Evolutionary conservation across 53 echinoderm and acorn worm genomes (phyloP), one percentile per base, ranked within the genome.

Genomic region (Zoroaster sp.): DNA sequence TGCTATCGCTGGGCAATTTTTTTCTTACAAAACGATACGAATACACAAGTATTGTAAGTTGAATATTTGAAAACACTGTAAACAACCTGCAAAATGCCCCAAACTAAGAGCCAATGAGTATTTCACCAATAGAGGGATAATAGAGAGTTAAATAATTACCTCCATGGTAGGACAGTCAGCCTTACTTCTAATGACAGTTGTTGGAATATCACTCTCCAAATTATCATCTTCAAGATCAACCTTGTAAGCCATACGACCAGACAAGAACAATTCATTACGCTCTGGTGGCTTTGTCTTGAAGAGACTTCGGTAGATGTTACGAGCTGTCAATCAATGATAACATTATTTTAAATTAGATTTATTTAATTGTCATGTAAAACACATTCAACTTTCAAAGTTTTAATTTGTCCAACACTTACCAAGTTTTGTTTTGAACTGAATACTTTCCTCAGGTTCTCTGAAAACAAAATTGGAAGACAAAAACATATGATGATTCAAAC

Each of bases 151-250:
- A 21, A 23, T 35, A 55, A 73, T 83, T 78, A 99, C 99, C 92
- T 99, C 96, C 69, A 99, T 80, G 39, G 95, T 99, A 32, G 99
- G 99, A 39, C 95, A 99, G 75, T 99, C 99, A 23, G 99, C 99
- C 73, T 98, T 99, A 55, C 99, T 99, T 42, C 99, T 87, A 54
- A 99, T 99, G 38, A 94, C 44, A 5, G 90, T 94, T 13, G 96
- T 96, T 4, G 99, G 99, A 15, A 99, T 96, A 40, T 96, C 96
- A 66, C 91, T 94, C 82, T 99, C 96, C 41, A 79, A 74, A 69
- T 93, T 96, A 37, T 99, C 99, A 80, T 99, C 99, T 18, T 99
- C 99, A 9, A 99, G 88, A 35, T 99, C 99, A 1, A 96, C 96
- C 63, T 89, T 90, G 76, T 99, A 99, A 20, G 99, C 99, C 94